phyloP scores from a whole-genome alignment of 2,888 invertebrate species.

The Oasisia sp. region DNA sequence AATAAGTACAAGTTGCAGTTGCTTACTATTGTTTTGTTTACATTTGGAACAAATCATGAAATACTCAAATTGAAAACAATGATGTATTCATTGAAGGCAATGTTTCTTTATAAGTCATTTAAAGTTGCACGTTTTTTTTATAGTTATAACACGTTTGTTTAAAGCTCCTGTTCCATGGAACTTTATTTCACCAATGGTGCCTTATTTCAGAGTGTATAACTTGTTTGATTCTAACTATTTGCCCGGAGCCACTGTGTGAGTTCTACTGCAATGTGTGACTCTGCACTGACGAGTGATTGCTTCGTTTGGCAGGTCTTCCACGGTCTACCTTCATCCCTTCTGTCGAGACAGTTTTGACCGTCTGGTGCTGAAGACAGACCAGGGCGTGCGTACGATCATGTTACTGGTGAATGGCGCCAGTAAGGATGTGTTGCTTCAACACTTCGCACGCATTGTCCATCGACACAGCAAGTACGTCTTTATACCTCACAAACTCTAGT shows the following conservation, averaged over 20 bases:
- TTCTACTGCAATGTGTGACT: not conserved
- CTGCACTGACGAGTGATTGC: not conserved
- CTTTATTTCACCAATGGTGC: too few species aligned
- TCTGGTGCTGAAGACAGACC: conserved; percentile 88
- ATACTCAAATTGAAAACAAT: too few species aligned
- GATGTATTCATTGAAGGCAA: too few species aligned
- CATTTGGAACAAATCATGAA: too few species aligned
- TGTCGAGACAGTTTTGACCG: conserved; percentile 95
- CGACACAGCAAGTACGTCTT: conserved; percentile 68
- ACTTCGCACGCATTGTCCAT: conserved; percentile 93
- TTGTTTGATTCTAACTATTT: not conserved
- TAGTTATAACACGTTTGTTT: too few species aligned
- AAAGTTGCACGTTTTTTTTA: too few species aligned
- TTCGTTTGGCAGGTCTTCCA: conserved; percentile 35
- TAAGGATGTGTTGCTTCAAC: conserved; percentile 85
- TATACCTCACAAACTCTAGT: not conserved
- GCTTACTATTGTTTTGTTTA: too few species aligned
- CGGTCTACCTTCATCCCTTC: conserved; percentile 80
- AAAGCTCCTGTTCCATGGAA: too few species aligned
- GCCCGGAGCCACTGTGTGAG: not conserved
- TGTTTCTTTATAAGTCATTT: too few species aligned
- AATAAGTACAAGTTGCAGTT: too few species aligned
- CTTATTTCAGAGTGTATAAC: too few species aligned
- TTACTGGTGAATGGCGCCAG: conserved; percentile 89
- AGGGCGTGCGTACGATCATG: conserved; percentile 93